Conservation (phyloP, 37 sponge, comb jelly and placozoan genomes). For the Hexactinellida sp. region DNA sequence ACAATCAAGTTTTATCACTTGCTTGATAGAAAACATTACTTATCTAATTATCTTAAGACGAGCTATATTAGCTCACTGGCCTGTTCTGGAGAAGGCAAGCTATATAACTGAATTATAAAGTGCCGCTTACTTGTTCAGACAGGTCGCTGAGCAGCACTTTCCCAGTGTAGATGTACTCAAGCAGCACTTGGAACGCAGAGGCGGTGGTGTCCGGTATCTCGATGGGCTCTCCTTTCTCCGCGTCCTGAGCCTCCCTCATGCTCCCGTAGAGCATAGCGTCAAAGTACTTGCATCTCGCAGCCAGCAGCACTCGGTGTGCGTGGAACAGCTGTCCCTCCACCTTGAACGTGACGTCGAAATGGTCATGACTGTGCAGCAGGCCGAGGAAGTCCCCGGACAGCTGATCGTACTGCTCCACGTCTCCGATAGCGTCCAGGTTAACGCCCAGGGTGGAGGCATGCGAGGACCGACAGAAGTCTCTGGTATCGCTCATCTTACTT, state of each 20-base stretch:
- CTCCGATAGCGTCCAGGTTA: slow-evolving; percentile 68
- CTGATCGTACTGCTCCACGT: slow-evolving; percentile 72
- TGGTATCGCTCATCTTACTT: slow-evolving; percentile 45
- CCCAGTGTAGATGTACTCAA: slow-evolving; percentile 69
- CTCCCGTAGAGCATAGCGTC: slow-evolving; percentile 57
- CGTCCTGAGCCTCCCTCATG: slow-evolving; percentile 56
- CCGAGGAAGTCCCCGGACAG: slow-evolving; percentile 52
- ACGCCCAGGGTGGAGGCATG: slow-evolving; percentile 63
- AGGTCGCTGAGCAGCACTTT: slow-evolving; percentile 45
- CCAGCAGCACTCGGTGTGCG: slow-evolving; percentile 53
- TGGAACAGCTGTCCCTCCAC: slow-evolving; percentile 44
- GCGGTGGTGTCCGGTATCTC: slow-evolving; percentile 50
- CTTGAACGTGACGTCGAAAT: slow-evolving; percentile 60
- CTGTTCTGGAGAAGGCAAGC: too few species aligned
- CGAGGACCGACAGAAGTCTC: slow-evolving; percentile 67
- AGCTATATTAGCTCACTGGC: too few species aligned
- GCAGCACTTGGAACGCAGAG: slow-evolving; percentile 44
- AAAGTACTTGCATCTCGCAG: slow-evolving; percentile 61
- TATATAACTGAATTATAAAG: background rate
- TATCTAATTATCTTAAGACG: too few species aligned
- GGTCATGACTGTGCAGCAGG: slow-evolving; percentile 40
- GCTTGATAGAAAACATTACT: too few species aligned
- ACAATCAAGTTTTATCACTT: too few species aligned
- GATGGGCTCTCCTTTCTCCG: slow-evolving; percentile 23
- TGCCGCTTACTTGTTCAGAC: slow-evolving; percentile 37